Evolutionary conservation across 1,140 invertebrate species (phyloP).

Genomic region (Sitobion miscanthi): DNA sequence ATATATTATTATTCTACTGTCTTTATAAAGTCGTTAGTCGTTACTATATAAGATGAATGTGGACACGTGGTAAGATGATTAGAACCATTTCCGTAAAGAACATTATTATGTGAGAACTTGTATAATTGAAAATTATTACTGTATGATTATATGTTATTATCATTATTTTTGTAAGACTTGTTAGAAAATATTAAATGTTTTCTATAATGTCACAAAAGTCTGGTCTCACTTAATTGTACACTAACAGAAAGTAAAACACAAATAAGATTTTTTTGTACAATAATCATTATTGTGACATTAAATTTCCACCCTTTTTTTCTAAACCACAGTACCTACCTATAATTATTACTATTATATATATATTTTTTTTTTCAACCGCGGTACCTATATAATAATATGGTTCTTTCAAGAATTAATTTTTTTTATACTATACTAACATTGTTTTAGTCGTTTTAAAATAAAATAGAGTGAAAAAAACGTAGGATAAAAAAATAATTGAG

Average conservation of each 20-base stretch:
- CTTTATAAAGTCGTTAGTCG: neutral
- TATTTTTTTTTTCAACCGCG: neutral
- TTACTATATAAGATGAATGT: neutral
- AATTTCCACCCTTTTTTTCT: neutral
- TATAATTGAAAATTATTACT: neutral
- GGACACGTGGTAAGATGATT: neutral
- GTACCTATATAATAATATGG: neutral
- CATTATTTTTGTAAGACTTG: constrained; percentile 9
- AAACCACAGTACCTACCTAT: neutral
- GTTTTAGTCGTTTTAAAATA: neutral
- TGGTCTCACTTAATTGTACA: neutral
- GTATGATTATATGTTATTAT: constrained; percentile 19
- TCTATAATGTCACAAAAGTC: constrained; percentile 20
- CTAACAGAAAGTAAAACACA: neutral
- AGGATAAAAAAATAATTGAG: neutral
- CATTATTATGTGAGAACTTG: neutral
- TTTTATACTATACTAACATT: neutral
- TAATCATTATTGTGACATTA: neutral
- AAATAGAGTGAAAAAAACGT: neutral
- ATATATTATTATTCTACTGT: neutral
- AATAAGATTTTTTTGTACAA: neutral
- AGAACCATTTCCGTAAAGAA: neutral
- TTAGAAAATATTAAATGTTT: neutral
- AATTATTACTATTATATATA: neutral
- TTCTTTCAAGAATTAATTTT: neutral